Evolutionary conservation across 2,797 vertebrate species (phyloP), one percentile per base, ranked within the genome.

Genomic region (Erithacus rubecula): DNA sequence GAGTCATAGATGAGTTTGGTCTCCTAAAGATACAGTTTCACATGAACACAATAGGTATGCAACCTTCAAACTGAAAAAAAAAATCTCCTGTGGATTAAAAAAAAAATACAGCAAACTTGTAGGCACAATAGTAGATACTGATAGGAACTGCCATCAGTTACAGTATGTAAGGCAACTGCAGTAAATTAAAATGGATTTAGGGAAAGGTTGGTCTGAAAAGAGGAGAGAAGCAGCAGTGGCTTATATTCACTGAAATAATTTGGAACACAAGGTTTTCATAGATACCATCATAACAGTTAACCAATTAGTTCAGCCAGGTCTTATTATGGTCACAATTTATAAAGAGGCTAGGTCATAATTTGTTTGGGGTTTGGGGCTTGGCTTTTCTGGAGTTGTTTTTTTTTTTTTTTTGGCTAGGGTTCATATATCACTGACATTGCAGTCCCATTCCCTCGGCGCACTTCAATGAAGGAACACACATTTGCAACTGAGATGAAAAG

Each of bases 361-460:
- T 37, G 4, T 6, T 86, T 49, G 4, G 10, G 17, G 44, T 32
- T 21, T 6, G 1, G 8, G 11, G 12, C 4, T 15, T 17, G 4
- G 3, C 3, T 14, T 34, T 29, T 32, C 15, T 11, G 12, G 6
- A 3, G 4, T 9, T 32, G 3, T 8, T 6, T 46, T 53, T 43
- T 7, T 8, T 6, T 46, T 53, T 43, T 7, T 10, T 47, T 53
- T 64, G 11, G 10, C n/a, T 69, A 36, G 32, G 12, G 15, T 58
- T 83, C 32, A 43, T 47, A 51, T 7, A 3, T 30, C 49, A 21
- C 6, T 60, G 43, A 39, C 16, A 27, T 17, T 34, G 23, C 11
- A 69, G 23, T 7, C 10, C 46, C 43, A 49, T 29, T 52, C 44
- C 9, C 18, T 6, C 49, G 23, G 56, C 64, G 8, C 8, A 58